A percentile compares a stretch with the other conserved stretches of the same genome.
Evolutionary conservation across 2,888 invertebrate genomes (phyloP).

Genomic region (Brachylomia viminalis): DNA sequence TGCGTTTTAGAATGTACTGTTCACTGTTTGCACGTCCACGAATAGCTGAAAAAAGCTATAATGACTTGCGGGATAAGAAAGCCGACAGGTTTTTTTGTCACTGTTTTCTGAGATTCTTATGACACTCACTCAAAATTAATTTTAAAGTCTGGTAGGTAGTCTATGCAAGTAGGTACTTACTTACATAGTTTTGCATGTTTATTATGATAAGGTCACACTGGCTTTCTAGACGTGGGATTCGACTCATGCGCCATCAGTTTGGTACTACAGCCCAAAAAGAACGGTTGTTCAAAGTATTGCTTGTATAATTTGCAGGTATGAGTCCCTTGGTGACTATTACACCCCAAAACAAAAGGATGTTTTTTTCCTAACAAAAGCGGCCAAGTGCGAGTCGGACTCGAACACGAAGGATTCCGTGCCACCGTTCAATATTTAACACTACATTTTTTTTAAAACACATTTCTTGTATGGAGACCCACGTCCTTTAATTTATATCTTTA

Average conservation of each 20-base stretch:
- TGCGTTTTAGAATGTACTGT: constrained; percentile 19
- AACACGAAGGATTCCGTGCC: not conserved
- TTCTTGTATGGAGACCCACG: not conserved
- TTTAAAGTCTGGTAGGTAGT: not conserved
- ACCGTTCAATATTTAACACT: not conserved
- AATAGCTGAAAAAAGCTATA: constrained; percentile 10
- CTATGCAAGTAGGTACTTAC: not conserved
- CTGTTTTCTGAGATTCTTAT: not conserved
- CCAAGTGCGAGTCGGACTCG: not conserved
- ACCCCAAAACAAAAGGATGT: not conserved
- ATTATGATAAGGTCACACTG: not conserved
- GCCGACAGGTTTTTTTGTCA: not conserved
- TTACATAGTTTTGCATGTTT: not conserved
- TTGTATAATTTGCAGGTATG: not conserved
- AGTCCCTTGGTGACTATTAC: not conserved
- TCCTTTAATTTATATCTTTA: not conserved
- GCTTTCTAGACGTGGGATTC: not conserved
- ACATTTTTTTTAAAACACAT: not conserved
- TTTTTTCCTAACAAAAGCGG: not conserved
- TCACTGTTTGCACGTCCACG: not conserved
- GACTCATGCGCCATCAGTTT: not conserved
- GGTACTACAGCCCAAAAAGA: not conserved
- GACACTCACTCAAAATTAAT: not conserved
- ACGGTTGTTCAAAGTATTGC: not conserved
- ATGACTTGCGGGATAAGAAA: constrained; percentile 1